Conservation (phyloP, 2,113 vertebrate species). For the Vicugna pacos region DNA sequence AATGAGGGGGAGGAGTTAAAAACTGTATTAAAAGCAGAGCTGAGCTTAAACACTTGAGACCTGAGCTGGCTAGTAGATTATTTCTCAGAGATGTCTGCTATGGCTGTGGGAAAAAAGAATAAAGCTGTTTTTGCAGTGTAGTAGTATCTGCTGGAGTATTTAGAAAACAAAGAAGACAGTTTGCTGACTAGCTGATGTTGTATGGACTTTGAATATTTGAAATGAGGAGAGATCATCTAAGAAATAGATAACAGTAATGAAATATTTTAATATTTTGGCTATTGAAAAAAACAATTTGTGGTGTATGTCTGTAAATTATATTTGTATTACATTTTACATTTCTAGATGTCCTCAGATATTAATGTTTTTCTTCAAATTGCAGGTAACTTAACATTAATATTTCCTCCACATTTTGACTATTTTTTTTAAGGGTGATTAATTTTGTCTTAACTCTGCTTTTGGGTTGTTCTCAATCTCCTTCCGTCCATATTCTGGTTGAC, state of each 20-base stretch:
- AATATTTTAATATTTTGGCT: constrained; percentile 38
- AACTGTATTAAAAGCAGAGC: neutral
- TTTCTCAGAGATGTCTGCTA: neutral
- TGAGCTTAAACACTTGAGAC: neutral
- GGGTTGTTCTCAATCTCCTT: neutral
- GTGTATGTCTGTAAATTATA: neutral
- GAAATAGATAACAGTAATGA: neutral
- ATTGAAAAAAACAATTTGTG: constrained; percentile 4
- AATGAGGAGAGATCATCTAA: neutral
- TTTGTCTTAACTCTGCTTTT: constrained; percentile 24
- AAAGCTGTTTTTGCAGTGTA: neutral
- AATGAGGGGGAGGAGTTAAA: neutral
- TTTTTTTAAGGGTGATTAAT: constrained; percentile 9
- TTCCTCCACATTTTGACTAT: constrained; percentile 37
- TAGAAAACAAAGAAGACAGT: neutral
- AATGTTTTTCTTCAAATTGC: constrained; percentile 7
- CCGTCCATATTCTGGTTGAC: constrained; percentile 13
- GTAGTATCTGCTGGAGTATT: neutral
- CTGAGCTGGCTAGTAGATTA: neutral
- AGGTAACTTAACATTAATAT: constrained; percentile 20
- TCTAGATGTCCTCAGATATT: neutral
- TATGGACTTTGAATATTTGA: constrained; percentile 14
- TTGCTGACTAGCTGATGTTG: neutral
- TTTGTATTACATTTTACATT: constrained; percentile 36
- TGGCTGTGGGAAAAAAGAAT: neutral